Evolutionary conservation across 2,113 vertebrate genomes (phyloP).

Genomic region (Campylorhamphus procurvoides): DNA sequence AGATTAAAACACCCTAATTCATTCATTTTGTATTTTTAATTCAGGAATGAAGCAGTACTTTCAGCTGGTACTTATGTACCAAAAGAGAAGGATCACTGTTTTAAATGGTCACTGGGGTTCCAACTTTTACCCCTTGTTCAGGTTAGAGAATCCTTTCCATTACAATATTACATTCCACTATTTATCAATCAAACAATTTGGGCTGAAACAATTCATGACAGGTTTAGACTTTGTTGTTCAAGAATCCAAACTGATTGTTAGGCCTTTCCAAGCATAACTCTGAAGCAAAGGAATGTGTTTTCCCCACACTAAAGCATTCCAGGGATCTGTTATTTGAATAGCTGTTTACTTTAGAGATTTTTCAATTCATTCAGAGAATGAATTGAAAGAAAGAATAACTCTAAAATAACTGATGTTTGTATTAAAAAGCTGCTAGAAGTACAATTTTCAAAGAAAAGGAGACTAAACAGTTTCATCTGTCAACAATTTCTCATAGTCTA

Average conservation of each 20-base stretch:
- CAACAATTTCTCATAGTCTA: background rate
- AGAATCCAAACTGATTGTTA: constrained; percentile 1
- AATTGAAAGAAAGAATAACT: background rate
- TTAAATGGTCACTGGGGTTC: background rate
- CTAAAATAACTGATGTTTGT: background rate
- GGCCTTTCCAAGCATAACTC: constrained; percentile 12
- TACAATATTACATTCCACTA: background rate
- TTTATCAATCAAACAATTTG: background rate
- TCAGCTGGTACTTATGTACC: background rate
- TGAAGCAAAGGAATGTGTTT: constrained; percentile 32
- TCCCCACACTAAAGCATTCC: constrained; percentile 43
- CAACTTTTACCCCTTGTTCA: background rate
- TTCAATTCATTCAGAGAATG: constrained; percentile 14
- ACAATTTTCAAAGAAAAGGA: background rate
- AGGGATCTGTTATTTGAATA: constrained; percentile 32
- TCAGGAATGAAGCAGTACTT: background rate
- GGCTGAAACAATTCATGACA: background rate
- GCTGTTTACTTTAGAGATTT: constrained; percentile 55
- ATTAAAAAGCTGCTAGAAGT: constrained; percentile 3
- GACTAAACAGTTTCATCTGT: background rate
- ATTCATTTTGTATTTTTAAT: background rate
- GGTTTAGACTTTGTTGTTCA: background rate
- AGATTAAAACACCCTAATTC: background rate
- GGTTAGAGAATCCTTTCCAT: background rate
- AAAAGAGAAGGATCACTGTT: background rate